These are phyloP conservation scores for Notarius quadriscutis DNA, from an alignment of 2,113 vertebrate species.

Conservation along the genomic window DNA sequence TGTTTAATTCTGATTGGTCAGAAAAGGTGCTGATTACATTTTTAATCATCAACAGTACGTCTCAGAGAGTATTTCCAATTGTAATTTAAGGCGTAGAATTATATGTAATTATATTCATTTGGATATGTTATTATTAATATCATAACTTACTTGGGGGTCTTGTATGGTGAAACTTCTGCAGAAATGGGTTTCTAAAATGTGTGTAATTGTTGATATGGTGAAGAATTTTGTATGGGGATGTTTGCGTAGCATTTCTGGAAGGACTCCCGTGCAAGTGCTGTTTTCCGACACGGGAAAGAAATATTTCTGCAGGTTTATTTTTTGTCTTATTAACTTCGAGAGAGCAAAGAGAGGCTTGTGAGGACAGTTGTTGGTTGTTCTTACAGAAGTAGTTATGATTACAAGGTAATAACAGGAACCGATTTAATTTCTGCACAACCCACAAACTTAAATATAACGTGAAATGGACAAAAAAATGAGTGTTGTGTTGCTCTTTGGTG, in stretches of 20 bases:
- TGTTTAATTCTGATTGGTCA: not conserved
- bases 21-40: not conserved
- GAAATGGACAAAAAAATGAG: not conserved
- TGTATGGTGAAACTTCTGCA: not conserved
- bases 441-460: not conserved
- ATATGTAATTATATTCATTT: not conserved
- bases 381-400: not conserved
- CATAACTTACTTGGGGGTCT: not conserved
- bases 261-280: too few species aligned
- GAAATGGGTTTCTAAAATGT: not conserved
- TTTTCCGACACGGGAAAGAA: too few species aligned
- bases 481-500: not conserved
- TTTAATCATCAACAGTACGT: not conserved
- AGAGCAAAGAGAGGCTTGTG: not conserved
- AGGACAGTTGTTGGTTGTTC: not conserved
- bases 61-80: not conserved
- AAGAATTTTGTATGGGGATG: too few species aligned
- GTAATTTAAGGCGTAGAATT: not conserved
- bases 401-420: not conserved
- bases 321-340: not conserved
- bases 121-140: not conserved
- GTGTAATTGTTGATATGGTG: not conserved
- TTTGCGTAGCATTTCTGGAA: too few species aligned
- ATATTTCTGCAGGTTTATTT: too few species aligned
- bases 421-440: not conserved